phyloP scores from a whole-genome alignment of 2,888 invertebrate genomes.

The Electrophaes corylata region DNA sequence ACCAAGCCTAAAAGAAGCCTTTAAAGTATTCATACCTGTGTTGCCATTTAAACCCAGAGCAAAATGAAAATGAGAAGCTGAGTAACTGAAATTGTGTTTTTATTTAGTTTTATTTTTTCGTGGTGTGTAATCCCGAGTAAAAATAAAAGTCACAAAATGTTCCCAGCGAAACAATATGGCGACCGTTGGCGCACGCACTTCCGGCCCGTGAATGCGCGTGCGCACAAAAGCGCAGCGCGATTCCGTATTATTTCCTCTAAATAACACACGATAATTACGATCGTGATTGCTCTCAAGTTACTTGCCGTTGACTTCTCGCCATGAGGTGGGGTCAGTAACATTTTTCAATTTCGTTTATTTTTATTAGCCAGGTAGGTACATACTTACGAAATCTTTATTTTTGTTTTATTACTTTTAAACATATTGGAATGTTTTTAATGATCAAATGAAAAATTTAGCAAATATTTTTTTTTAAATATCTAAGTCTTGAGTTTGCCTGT shows the following conservation, averaged over 20 bases:
- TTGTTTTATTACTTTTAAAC: too few species aligned
- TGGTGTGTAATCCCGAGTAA: background rate
- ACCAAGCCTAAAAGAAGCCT: too few species aligned
- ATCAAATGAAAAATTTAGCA: too few species aligned
- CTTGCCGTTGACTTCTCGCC: slow-evolving; percentile 52
- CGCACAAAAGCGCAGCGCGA: slow-evolving; percentile 79
- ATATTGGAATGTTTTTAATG: too few species aligned
- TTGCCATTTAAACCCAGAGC: too few species aligned
- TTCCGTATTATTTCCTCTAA: slow-evolving; percentile 53
- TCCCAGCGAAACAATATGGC: slow-evolving; percentile 58
- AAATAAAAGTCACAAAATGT: slow-evolving; percentile 27
- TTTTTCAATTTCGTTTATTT: slow-evolving; percentile 28
- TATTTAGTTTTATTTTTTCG: background rate
- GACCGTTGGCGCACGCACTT: slow-evolving; percentile 46
- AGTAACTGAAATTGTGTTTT: background rate
- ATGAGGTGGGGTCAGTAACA: slow-evolving; percentile 41
- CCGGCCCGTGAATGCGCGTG: slow-evolving; percentile 55
- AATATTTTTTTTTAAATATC: too few species aligned
- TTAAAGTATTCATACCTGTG: too few species aligned
- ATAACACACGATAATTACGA: slow-evolving; percentile 59
- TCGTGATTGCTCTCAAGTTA: slow-evolving; percentile 61
- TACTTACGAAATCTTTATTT: too few species aligned
- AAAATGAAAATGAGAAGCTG: too few species aligned
- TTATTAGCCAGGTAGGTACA: background rate
- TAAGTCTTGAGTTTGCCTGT: too few species aligned